A percentile compares a stretch with the other conserved stretches of the same genome.
Evolutionary conservation across 2,797 vertebrate species (phyloP).

Genomic region (Phoxinus dragarum): DNA sequence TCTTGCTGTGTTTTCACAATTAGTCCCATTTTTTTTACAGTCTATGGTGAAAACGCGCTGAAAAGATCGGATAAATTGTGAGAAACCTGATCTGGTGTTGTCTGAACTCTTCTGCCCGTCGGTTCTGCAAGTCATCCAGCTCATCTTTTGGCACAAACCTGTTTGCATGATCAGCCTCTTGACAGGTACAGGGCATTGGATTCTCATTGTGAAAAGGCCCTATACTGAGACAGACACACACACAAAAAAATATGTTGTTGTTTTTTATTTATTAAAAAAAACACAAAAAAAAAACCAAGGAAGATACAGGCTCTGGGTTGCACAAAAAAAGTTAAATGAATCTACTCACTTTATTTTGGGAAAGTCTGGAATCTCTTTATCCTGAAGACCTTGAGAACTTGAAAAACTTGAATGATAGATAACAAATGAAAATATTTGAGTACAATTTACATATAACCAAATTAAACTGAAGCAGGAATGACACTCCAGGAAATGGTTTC

Average conservation of each 20-base stretch:
- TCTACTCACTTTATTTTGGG: conserved; percentile 16
- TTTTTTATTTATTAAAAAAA: too few relatives aligned
- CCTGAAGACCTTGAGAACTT: neutral
- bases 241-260: too few relatives aligned
- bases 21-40: too few relatives aligned
- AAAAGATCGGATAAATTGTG: neutral
- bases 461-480: neutral
- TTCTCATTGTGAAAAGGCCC: neutral
- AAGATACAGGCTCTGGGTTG: neutral
- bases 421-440: neutral
- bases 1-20: too few relatives aligned
- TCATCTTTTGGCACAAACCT: neutral
- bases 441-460: neutral
- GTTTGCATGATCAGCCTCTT: neutral
- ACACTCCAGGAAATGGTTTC: too few relatives aligned
- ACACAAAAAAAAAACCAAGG: neutral
- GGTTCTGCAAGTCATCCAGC: neutral
- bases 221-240: neutral
- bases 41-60: too few relatives aligned
- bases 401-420: neutral
- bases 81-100: conserved; percentile 36
- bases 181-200: neutral
- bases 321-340: neutral
- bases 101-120: conserved; percentile 19
- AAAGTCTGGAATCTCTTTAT: neutral